phyloP scores from a whole-genome alignment of 1,140 invertebrate genomes.

The Thalassaphorura encarpata region DNA sequence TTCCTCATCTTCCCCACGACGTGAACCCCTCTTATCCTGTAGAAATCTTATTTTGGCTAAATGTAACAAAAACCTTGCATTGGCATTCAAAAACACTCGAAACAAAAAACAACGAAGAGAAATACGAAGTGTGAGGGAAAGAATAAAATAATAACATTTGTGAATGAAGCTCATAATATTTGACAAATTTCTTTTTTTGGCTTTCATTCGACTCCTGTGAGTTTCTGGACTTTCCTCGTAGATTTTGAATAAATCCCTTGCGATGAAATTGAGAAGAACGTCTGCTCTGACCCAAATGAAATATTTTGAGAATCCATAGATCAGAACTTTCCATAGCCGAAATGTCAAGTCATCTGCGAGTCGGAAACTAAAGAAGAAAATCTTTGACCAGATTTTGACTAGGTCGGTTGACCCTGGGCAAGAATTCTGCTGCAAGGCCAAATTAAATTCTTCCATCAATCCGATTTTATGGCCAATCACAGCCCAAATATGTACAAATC shows the following conservation, averaged over 20 bases:
- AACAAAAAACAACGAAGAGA: no score
- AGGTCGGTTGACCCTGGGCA: slow-evolving; percentile 15
- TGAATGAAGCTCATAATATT: no score
- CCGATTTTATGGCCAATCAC: slow-evolving; percentile 24
- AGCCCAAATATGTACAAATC: slow-evolving; percentile 31
- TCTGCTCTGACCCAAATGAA: slow-evolving; percentile 22
- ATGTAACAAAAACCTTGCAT: not conserved
- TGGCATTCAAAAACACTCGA: not conserved
- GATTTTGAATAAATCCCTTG: no score
- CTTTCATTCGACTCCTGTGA: no score
- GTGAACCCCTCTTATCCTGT: not conserved
- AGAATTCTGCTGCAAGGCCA: slow-evolving; percentile 19
- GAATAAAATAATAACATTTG: no score
- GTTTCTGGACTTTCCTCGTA: no score
- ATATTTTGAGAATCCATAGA: slow-evolving; percentile 13
- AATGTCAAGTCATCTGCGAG: slow-evolving; percentile 5
- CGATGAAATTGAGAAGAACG: slow-evolving; percentile 19
- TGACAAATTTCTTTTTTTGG: no score
- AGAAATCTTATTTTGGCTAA: not conserved
- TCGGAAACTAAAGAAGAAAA: slow-evolving; percentile 25
- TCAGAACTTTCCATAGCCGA: slow-evolving; percentile 17
- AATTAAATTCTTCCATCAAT: slow-evolving; percentile 26
- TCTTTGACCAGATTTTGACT: slow-evolving; percentile 13
- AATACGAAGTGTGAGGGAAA: no score
- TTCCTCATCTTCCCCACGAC: not conserved